Percentiles rank a stretch among this genome's conserved stretches.
Evolutionary conservation across 2,888 invertebrate genomes (phyloP).

Genomic region (Lasioglossum pauxillum): DNA sequence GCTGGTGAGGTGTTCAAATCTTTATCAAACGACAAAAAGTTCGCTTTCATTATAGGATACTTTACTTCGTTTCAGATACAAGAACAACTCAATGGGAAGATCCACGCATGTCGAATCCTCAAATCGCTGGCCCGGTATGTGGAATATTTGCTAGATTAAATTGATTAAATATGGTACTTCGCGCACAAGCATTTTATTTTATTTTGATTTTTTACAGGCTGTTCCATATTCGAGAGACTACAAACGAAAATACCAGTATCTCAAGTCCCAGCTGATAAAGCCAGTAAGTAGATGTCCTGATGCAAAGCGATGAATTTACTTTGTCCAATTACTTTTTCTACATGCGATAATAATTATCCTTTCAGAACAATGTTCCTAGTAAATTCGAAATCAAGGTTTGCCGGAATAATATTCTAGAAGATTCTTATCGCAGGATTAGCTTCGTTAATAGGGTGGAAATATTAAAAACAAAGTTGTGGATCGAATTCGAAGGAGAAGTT

Average conservation of each 20-base stretch:
- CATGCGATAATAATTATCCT: conserved; percentile 69
- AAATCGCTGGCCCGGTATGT: conserved; percentile 95
- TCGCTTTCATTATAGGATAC: background rate
- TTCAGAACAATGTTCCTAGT: conserved; percentile 96
- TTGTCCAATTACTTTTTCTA: background rate
- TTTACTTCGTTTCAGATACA: conserved; percentile 88
- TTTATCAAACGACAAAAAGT: background rate
- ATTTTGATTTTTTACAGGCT: conserved; percentile 87
- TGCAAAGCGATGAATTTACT: background rate
- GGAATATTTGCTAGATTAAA: conserved; percentile 23
- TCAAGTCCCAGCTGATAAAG: conserved; percentile 97
- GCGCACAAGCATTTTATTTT: conserved; percentile 10
- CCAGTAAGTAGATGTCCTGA: conserved; percentile 88
- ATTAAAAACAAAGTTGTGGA: conserved; percentile 98
- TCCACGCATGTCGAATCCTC: conserved; percentile 97
- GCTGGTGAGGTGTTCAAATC: background rate
- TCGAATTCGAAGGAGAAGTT: conserved; percentile 99
- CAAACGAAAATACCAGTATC: conserved; percentile 99
- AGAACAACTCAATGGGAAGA: conserved; percentile 99
- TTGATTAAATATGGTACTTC: conserved; percentile 3
- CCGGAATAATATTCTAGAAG: conserved; percentile 96
- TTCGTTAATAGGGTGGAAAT: conserved; percentile 95
- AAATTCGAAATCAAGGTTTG: conserved; percentile 98
- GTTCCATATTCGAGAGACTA: conserved; percentile 99
- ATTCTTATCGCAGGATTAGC: conserved; percentile 98